Evolutionary conservation across 1,140 invertebrate species (phyloP).

Genomic region (Pemphigus obesinymphae): DNA sequence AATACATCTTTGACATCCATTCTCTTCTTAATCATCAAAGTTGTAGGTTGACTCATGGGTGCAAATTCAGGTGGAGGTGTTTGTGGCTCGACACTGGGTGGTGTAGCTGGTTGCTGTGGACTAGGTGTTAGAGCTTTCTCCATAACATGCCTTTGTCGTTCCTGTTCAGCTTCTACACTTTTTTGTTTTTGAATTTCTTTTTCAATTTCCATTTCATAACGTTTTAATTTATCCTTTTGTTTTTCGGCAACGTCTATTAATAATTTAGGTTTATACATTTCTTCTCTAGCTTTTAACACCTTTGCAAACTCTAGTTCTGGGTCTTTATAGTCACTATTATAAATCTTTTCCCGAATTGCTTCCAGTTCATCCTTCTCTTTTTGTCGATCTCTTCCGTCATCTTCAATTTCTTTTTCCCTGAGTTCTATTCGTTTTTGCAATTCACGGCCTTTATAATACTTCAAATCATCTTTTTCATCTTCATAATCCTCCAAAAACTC

Average conservation of each 20-base stretch:
- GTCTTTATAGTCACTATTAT: constrained; percentile 66
- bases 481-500: constrained; percentile 99
- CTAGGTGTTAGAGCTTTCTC: constrained; percentile 17
- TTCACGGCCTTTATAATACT: constrained; percentile 93
- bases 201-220: constrained; percentile 52
- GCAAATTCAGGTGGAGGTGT: constrained; percentile 29
- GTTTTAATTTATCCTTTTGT: constrained; percentile 56
- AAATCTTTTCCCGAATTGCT: constrained; percentile 77
- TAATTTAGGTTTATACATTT: constrained; percentile 75
- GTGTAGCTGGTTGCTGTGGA: not conserved
- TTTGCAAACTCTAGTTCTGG: constrained; percentile 76
- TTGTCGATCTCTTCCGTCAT: constrained; percentile 80
- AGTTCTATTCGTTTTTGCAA: constrained; percentile 81
- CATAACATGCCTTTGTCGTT: constrained; percentile 32
- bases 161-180: constrained; percentile 31
- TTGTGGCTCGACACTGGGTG: constrained; percentile 35
- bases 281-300: constrained; percentile 72
- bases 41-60: constrained; percentile 12
- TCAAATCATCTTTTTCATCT: constrained; percentile 92
- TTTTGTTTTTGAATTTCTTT: constrained; percentile 47
- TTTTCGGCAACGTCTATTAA: constrained; percentile 64
- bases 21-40: constrained; percentile 62
- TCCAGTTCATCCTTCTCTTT: constrained; percentile 90
- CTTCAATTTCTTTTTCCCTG: constrained; percentile 85
- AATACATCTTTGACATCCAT: constrained; percentile 84